Conservation (phyloP, 2,888 invertebrate species). For the Rhagophthalmus giganteus region DNA sequence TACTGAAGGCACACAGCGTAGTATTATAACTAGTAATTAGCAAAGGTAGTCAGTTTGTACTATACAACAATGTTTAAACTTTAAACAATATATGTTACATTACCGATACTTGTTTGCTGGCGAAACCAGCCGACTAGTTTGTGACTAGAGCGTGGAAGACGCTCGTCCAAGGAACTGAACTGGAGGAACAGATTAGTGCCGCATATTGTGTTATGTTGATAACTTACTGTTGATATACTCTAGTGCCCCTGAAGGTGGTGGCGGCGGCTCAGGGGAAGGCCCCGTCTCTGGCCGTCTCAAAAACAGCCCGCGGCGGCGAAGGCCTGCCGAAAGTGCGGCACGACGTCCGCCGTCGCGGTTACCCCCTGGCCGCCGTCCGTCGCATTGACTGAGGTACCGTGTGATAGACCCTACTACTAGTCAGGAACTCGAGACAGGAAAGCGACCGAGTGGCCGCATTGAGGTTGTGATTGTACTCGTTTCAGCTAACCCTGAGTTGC, state of each 20-base stretch:
- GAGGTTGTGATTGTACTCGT: constrained; percentile 55
- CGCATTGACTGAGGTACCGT: constrained; percentile 42
- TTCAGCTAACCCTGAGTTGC: constrained; percentile 57
- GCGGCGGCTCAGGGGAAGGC: constrained; percentile 44
- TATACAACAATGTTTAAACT: constrained; percentile 55
- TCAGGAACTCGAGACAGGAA: constrained; percentile 57
- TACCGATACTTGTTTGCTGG: constrained; percentile 33
- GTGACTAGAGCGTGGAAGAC: constrained; percentile 43
- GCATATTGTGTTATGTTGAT: constrained; percentile 28
- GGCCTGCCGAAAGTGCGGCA: constrained; percentile 16
- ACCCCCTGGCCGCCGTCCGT: constrained; percentile 37
- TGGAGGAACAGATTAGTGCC: constrained; percentile 35
- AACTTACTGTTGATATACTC: constrained; percentile 33
- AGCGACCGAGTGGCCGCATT: constrained; percentile 40
- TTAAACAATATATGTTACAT: constrained; percentile 50
- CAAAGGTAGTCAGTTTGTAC: constrained; percentile 57
- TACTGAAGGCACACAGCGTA: constrained; percentile 82
- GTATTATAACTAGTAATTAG: constrained; percentile 58
- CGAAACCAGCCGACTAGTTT: constrained; percentile 30
- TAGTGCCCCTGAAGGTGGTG: constrained; percentile 37
- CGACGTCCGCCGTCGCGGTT: constrained; percentile 33
- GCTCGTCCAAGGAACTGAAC: constrained; percentile 39
- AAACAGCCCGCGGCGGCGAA: constrained; percentile 36
- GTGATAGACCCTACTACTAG: constrained; percentile 47
- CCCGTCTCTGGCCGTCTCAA: constrained; percentile 42